Evolutionary conservation across 2,113 vertebrate species (phyloP).

Genomic region (Scalopus aquaticus): DNA sequence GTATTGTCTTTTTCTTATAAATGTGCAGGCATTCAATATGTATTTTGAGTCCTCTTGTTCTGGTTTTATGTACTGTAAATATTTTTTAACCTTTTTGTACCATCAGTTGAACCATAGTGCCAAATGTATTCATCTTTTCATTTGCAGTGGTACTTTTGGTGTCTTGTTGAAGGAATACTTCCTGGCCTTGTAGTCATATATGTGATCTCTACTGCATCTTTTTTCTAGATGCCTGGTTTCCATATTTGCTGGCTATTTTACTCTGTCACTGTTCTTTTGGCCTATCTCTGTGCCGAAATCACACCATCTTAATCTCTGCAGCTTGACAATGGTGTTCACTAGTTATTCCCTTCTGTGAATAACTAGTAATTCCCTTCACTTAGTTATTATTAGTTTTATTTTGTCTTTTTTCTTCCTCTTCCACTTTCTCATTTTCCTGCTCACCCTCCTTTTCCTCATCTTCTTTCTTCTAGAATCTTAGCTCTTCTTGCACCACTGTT

Average conservation of each 20-base stretch:
- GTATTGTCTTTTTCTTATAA: neutral
- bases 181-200: neutral
- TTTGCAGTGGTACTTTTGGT: neutral
- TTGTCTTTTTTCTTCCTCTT: neutral
- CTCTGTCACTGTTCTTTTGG: neutral
- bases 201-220: neutral
- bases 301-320: neutral
- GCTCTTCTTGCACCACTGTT: neutral
- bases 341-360: neutral
- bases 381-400: neutral
- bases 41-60: neutral
- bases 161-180: neutral
- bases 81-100: slow-evolving; percentile 5
- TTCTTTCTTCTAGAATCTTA: neutral
- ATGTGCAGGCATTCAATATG: neutral
- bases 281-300: neutral
- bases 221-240: neutral
- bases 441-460: neutral
- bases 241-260: neutral
- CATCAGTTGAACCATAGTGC: neutral
- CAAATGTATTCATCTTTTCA: neutral
- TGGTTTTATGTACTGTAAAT: neutral
- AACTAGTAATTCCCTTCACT: neutral
- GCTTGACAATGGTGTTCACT: neutral
- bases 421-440: neutral